Evolutionary conservation across 1,140 invertebrate species (phyloP).

Genomic region (Aphis gossypii): DNA sequence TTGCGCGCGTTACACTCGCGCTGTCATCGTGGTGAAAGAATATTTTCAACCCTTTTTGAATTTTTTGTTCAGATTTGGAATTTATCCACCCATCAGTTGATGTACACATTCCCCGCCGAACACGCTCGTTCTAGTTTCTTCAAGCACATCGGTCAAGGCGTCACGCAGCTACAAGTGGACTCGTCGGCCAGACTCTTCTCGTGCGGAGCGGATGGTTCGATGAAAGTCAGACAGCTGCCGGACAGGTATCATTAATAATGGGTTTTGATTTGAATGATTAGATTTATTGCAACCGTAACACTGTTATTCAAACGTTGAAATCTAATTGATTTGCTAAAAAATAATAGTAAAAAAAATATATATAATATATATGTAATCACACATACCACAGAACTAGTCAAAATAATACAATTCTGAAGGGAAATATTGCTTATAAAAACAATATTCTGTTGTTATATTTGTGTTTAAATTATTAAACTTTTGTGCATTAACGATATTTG

Average conservation of each 20-base stretch:
- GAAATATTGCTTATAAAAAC: slow-evolving; percentile 32
- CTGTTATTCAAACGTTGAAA: background rate
- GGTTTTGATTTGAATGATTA: background rate
- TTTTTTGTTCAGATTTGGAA: slow-evolving; percentile 82
- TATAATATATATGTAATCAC: background rate
- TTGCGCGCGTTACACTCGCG: too few species aligned
- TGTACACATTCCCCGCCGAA: slow-evolving; percentile 90
- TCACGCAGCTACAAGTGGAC: slow-evolving; percentile 93
- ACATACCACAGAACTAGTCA: slow-evolving; percentile 48
- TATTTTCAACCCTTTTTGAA: background rate
- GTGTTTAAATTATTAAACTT: slow-evolving; percentile 43
- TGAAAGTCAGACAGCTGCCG: slow-evolving; percentile 71
- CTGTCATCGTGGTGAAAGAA: background rate
- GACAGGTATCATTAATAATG: slow-evolving; percentile 57
- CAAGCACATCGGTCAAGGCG: slow-evolving; percentile 94
- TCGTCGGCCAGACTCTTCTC: slow-evolving; percentile 88
- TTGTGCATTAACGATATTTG: background rate
- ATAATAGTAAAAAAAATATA: background rate
- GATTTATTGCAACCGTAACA: background rate
- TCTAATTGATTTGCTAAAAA: background rate
- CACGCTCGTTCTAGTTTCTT: slow-evolving; percentile 93
- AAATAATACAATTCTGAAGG: slow-evolving; percentile 32
- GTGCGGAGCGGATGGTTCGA: slow-evolving; percentile 97
- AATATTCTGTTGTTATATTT: slow-evolving; percentile 26
- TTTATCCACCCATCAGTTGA: slow-evolving; percentile 79